These are phyloP conservation scores for Perdita meconis DNA, from an alignment of 2,888 invertebrate species.

Conservation along the genomic window DNA sequence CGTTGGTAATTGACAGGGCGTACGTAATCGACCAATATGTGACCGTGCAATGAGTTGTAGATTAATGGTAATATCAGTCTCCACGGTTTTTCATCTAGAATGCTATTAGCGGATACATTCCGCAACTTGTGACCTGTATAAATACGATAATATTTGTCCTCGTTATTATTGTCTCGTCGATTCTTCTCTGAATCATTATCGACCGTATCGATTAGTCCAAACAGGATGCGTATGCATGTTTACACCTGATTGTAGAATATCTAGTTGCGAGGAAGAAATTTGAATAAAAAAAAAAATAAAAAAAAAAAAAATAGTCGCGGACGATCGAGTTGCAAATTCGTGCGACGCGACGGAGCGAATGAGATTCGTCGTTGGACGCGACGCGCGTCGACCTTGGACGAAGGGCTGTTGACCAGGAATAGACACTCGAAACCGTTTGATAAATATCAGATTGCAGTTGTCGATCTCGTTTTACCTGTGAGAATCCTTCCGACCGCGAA, in stretches of 20 bases:
- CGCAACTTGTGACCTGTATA: conserved; percentile 5
- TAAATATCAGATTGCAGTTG: conserved; percentile 75
- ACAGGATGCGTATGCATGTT: too few species aligned
- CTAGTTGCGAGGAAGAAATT: too few species aligned
- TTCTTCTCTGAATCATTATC: conserved; percentile 6
- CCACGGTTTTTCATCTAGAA: conserved; percentile 14
- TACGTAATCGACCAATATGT: conserved; percentile 49
- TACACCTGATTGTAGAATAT: too few species aligned
- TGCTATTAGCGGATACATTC: background rate
- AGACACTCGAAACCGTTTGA: conserved; percentile 74
- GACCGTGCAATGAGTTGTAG: conserved; percentile 29
- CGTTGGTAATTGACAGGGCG: conserved; percentile 8
- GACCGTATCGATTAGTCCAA: conserved; percentile 26
- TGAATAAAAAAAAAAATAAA: too few species aligned
- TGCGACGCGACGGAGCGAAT: conserved; percentile 10
- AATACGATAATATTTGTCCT: background rate
- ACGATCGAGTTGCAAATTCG: conserved; percentile 25
- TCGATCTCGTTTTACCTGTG: conserved; percentile 73
- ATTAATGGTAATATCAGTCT: conserved; percentile 20
- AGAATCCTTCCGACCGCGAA: conserved; percentile 50
- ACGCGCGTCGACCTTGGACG: conserved; percentile 44
- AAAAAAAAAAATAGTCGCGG: too few species aligned
- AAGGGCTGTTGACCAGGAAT: conserved; percentile 58
- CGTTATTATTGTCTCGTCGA: background rate
- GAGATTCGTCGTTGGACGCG: conserved; percentile 35